Evolutionary conservation across 2,888 invertebrate species (phyloP), one percentile per base, ranked within the genome.

Genomic region (Drymonia ruficornis): DNA sequence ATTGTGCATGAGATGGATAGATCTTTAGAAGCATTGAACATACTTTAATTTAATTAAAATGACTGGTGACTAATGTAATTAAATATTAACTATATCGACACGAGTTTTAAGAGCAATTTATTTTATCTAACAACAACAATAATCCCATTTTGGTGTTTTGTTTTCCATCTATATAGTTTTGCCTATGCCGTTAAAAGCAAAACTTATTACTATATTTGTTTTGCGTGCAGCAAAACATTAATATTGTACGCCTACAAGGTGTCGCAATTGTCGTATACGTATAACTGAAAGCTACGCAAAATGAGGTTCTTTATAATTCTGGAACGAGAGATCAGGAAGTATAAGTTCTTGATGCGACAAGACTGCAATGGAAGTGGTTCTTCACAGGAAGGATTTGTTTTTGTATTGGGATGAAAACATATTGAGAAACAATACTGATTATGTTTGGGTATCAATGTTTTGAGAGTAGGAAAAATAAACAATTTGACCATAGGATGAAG

Each of bases 251-350:
- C 31, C 47, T 44, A 38, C 34, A 52, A 43, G 28, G 43, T 42
- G 45, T 47, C 34, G 29, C 15, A 36, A 44, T 28, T 40, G 29
- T 16, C 38, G 7, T 47, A 48, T 43, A 55, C 52, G 53, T 28
- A 50, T 61, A 63, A 64, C 70, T 65, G 61, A 57, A 63, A 54
- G 55, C 77, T 80, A 76, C 70, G 63, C 59, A 87, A 86, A 87
- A 88, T 88, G 85, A 87, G 89, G 87, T 89, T 85, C 73, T 64
- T 59, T 67, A 68, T 68, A 64, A 74, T 70, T 67, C 58, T 78
- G 78, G 76, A 82, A 73, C 68, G 64, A 80, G 83, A 84, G 80
- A 84, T 84, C 80, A 78, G 90, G 89, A 89, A 89, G 88, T 74
- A 76, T 77, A 63, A 60, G 65, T 67, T 59, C 60, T 65, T 79